Evolutionary conservation across 2,113 vertebrate species (phyloP).

Genomic region (Hemichromis elongatus): DNA sequence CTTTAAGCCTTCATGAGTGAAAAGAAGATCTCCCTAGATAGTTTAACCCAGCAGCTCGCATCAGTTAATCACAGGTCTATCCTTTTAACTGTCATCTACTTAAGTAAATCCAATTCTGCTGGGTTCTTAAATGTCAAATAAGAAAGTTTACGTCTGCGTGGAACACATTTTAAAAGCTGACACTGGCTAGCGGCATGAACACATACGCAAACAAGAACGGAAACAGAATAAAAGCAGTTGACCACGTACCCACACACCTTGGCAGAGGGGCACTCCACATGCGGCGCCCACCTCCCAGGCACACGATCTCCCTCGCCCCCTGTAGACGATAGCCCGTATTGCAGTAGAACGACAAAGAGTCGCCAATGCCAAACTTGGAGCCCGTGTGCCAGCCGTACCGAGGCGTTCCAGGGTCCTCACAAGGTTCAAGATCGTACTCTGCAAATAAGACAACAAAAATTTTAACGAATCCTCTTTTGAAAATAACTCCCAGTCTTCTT

Average conservation of each 20-base stretch:
- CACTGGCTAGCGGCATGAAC: neutral
- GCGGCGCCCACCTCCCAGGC: constrained; percentile 74
- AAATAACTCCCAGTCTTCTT: neutral
- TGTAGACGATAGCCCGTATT: constrained; percentile 74
- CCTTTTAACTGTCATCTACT: neutral
- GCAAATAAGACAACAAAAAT: neutral
- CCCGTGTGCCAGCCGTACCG: constrained; percentile 67
- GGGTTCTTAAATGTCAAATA: neutral
- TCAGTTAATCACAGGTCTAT: neutral
- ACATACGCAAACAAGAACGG: constrained; percentile 8
- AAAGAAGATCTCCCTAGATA: neutral
- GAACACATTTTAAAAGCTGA: neutral
- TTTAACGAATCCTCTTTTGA: neutral
- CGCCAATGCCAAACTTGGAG: constrained; percentile 69
- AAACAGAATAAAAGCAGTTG: constrained; percentile 61
- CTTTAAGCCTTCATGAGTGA: neutral
- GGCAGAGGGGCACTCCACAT: constrained; percentile 79
- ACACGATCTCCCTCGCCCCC: constrained; percentile 65
- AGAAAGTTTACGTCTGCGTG: neutral
- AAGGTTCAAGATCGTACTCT: constrained; percentile 77
- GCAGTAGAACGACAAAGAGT: constrained; percentile 66
- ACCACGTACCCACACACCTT: constrained; percentile 82
- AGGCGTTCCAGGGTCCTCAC: constrained; percentile 69
- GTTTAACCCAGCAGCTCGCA: neutral
- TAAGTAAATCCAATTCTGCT: neutral